Evolutionary conservation across 2,797 vertebrate species (phyloP).

Genomic region (Lithobates sylvaticus): DNA sequence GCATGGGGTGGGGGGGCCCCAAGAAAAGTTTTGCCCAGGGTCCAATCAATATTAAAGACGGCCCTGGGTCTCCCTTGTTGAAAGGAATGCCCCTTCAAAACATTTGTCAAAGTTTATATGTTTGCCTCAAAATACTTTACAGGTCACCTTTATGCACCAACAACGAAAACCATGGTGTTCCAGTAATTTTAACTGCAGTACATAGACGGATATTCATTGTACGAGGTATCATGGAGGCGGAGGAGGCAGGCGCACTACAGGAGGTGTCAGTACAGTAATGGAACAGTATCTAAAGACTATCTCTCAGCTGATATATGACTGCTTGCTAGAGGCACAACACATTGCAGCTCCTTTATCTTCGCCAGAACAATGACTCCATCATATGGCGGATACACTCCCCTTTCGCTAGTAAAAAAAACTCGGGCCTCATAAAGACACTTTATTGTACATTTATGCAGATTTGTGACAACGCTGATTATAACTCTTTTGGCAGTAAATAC

Average conservation of each 20-base stretch:
- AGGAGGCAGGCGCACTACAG: not conserved
- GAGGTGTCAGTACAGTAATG: constrained; percentile 3
- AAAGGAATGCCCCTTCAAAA: too few relatives aligned
- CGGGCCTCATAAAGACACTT: not conserved
- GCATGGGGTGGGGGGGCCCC: too few relatives aligned
- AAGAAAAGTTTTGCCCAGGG: too few relatives aligned
- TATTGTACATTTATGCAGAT: not conserved
- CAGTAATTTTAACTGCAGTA: not conserved
- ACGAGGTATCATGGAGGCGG: not conserved
- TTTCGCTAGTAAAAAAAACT: constrained; percentile 1
- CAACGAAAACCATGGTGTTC: too few relatives aligned
- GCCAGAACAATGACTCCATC: constrained; percentile 2
- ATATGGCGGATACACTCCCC: not conserved
- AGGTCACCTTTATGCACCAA: too few relatives aligned
- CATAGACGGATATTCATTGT: not conserved
- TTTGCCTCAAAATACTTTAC: too few relatives aligned
- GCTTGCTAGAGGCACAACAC: constrained; percentile 5
- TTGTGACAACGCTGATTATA: constrained; percentile 3
- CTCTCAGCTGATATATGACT: constrained; percentile 1
- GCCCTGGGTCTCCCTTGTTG: too few relatives aligned
- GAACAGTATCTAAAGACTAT: constrained; percentile 10
- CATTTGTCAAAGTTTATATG: too few relatives aligned
- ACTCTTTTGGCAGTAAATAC: constrained; percentile 2
- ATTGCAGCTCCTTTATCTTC: not conserved
- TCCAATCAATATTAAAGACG: too few relatives aligned